These are phyloP conservation scores for Cordilura impudica DNA, from an alignment of 2,888 invertebrate genomes.

Conservation along the genomic window DNA sequence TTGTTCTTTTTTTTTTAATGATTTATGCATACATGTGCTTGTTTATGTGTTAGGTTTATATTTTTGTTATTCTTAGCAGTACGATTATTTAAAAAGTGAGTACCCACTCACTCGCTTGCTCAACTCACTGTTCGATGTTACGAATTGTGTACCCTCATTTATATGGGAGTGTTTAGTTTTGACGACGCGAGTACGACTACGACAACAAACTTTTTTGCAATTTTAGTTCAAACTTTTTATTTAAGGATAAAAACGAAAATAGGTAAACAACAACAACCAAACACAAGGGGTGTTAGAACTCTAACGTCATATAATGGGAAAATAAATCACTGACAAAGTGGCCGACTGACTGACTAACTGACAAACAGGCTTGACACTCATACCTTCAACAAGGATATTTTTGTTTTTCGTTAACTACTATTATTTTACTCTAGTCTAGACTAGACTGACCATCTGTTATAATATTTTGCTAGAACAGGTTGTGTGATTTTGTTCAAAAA, in stretches of 20 bases:
- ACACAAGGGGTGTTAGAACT: slow-evolving; percentile 18
- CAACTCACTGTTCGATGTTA: too few relatives aligned
- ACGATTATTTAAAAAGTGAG: background rate
- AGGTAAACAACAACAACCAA: slow-evolving; percentile 5
- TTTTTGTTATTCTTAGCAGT: too few relatives aligned
- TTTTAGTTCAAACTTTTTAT: slow-evolving; percentile 15
- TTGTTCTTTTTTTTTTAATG: slow-evolving; percentile 6
- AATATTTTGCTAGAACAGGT: slow-evolving; percentile 5
- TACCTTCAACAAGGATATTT: slow-evolving; percentile 21
- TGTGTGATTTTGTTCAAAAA: slow-evolving; percentile 25
- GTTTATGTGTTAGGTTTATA: background rate
- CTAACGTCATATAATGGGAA: slow-evolving; percentile 17
- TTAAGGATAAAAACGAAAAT: background rate
- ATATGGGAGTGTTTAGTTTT: slow-evolving; percentile 33
- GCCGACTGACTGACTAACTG: slow-evolving; percentile 18
- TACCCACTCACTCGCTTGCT: too few relatives aligned
- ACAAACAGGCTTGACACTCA: slow-evolving; percentile 25
- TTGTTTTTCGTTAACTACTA: background rate
- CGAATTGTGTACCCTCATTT: background rate
- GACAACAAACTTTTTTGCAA: slow-evolving; percentile 23
- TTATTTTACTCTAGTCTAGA: slow-evolving; percentile 18
- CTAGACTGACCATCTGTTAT: slow-evolving; percentile 25
- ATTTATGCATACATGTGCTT: background rate
- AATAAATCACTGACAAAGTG: slow-evolving; percentile 11
- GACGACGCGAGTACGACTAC: slow-evolving; percentile 26